phyloP scores from a whole-genome alignment of 1,140 invertebrate species.

The Harlomillsia oculata region DNA sequence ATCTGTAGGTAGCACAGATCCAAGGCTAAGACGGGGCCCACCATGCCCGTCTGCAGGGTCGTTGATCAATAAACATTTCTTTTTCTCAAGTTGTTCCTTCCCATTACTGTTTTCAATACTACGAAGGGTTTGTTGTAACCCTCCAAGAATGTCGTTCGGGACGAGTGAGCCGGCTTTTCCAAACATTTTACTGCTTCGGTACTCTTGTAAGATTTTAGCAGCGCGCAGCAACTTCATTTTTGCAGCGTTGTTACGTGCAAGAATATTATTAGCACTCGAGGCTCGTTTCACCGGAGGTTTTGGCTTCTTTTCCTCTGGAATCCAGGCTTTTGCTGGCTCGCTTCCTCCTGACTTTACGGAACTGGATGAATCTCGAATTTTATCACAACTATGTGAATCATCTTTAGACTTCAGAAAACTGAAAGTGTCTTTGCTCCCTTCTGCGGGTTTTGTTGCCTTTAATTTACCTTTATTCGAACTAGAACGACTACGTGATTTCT shows the following conservation, averaged over 20 bases:
- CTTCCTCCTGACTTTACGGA: background rate
- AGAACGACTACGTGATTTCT: constrained; percentile 34
- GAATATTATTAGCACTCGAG: too few species aligned
- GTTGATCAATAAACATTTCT: constrained; percentile 32
- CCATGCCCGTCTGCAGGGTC: constrained; percentile 30
- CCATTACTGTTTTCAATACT: too few species aligned
- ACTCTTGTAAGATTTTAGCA: too few species aligned
- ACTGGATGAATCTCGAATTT: background rate
- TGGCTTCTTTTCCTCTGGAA: background rate
- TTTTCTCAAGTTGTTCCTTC: constrained; percentile 25
- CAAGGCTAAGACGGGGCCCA: constrained; percentile 34
- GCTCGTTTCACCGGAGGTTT: background rate
- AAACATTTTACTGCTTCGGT: too few species aligned
- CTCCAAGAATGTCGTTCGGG: too few species aligned
- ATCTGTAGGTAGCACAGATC: constrained; percentile 32
- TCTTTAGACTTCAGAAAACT: background rate
- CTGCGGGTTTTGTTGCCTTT: constrained; percentile 40
- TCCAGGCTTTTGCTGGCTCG: background rate
- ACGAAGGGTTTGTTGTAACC: too few species aligned
- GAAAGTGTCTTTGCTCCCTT: constrained; percentile 15
- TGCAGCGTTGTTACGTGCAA: too few species aligned
- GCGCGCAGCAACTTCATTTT: too few species aligned
- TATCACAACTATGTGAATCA: background rate
- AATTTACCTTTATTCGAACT: constrained; percentile 45
- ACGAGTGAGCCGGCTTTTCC: too few species aligned